Conservation (phyloP, 2,797 vertebrate genomes). For the Phataginus tetradactyla region DNA sequence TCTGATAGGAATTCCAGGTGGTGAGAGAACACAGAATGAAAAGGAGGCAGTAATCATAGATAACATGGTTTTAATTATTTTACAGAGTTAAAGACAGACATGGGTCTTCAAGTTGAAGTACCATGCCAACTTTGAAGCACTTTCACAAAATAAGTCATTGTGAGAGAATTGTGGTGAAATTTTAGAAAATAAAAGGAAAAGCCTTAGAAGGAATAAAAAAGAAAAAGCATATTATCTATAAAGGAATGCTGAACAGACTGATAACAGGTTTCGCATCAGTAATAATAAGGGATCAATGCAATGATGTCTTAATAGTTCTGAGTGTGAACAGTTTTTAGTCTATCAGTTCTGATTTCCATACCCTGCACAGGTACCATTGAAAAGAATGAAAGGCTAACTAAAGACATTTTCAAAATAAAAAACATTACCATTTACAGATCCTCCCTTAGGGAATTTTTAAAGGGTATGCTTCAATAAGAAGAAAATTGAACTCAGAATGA, state of each 20-base stretch:
- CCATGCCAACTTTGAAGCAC: neutral
- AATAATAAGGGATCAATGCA: neutral
- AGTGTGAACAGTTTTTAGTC: neutral
- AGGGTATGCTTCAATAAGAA: neutral
- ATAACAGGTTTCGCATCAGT: neutral
- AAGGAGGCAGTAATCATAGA: neutral
- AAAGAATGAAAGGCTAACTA: neutral
- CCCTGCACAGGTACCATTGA: neutral
- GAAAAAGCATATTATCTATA: neutral
- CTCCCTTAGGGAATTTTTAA: neutral
- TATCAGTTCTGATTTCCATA: neutral
- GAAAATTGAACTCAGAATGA: neutral
- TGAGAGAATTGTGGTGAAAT: neutral
- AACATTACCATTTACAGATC: neutral
- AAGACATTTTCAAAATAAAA: constrained; percentile 25
- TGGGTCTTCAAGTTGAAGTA: neutral
- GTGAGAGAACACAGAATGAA: neutral
- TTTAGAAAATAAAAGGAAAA: neutral
- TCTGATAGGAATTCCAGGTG: neutral
- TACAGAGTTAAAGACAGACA: neutral
- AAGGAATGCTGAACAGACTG: neutral
- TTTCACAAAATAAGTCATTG: neutral
- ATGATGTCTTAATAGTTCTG: neutral
- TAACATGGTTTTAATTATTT: neutral
- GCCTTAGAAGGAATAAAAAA: neutral